Evolutionary conservation across 1,140 invertebrate genomes (phyloP), one percentile per base, ranked within the genome.

Genomic region (Diuraphis noxia): DNA sequence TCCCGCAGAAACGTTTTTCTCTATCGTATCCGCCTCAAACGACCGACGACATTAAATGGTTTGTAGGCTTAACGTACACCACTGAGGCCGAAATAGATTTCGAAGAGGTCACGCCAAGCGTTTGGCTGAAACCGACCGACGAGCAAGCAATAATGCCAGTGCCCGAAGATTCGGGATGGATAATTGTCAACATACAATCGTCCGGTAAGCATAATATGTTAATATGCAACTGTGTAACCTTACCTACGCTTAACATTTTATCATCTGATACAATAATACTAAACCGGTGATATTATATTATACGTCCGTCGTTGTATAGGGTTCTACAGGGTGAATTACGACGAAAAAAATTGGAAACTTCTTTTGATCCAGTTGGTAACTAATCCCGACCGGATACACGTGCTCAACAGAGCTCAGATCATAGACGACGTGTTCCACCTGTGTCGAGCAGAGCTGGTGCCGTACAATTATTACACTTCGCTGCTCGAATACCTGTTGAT

Each of bases 341-440:
- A 97, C 93, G 92, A 94, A 13, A 93, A 94, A 30, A 96, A 96
- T 93, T 97, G 97, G 97, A 94, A 95, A 88, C 93, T 96, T 10
- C 92, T 96, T 8, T 94, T 94, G 1, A 52, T 56, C 10, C 82
- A 91, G 34, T 95, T 95, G 36, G 92, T 94, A 21, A 93, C 93
- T 10, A 94, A 96, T 0, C 96, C 97, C 91, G 95, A 96, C 56
- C 93, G 94, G 7, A 95, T 95, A 40, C 92, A 94, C 25, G 93
- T 93, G 17, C 94, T 97, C 0, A 97, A 97, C 92, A 95, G 97
- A 72, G 97, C 97, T 0, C 96, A 97, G 93, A 93, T 98, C 2
- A 95, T 98, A 23, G 96, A 98, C 93, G 97, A 98, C 94, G 95
- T 97, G 1, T 96, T 98, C 93, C 96, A 96, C 93, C 94, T 98